Base-by-base conservation (phyloP, 2,797 vertebrate genomes). In the Spinus pinus region DNA sequence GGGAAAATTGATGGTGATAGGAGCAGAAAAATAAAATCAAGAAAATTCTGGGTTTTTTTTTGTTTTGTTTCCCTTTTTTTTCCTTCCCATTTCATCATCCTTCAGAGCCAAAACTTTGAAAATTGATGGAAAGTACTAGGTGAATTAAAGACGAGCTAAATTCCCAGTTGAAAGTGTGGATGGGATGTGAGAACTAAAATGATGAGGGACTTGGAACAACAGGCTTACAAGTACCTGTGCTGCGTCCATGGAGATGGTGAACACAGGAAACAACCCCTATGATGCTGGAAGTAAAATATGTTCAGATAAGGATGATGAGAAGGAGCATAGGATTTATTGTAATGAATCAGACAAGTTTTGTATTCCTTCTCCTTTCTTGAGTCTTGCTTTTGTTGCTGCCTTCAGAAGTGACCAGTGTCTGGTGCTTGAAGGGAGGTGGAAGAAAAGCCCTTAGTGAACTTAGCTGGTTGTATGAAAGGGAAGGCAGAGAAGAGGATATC, bases 371-470 rank as follows among this genome's bases (percentile, higher is more conserved):
- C 61, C 67, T 81, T 79, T 89, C 37, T n/a, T 21, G 9, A 71
- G 53, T 56, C 50, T 57, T 12, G 2, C 25, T 56, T 75, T 93
- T 82, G 41, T 81, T 84, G 2, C n/a, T 78, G 44, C 44, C 16
- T 83, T 86, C 53, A 64, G 71, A 79, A 73, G 53, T 87, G 79
- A 87, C 82, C 85, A 44, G 17, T 42, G 5, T 33, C 73, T 92
- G 70, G 46, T 91, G 54, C 94, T 97, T 89, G 65, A 80, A 27
- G 60, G 46, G 62, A 81, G 66, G 77, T 78, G 88, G 91, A 94
- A 94, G 70, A 87, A 90, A 94, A 94, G n/a, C 41, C 33, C 39
- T 88, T 88, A 86, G 94, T 73, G 80, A 58, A 84, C 53, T 62
- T 67, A 90, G 21, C 7, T 12, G 17, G 62, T 42, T 91, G 53